These are phyloP conservation scores for Hymenochirus boettgeri DNA, from an alignment of 2,113 vertebrate genomes.

Conservation along the genomic window DNA sequence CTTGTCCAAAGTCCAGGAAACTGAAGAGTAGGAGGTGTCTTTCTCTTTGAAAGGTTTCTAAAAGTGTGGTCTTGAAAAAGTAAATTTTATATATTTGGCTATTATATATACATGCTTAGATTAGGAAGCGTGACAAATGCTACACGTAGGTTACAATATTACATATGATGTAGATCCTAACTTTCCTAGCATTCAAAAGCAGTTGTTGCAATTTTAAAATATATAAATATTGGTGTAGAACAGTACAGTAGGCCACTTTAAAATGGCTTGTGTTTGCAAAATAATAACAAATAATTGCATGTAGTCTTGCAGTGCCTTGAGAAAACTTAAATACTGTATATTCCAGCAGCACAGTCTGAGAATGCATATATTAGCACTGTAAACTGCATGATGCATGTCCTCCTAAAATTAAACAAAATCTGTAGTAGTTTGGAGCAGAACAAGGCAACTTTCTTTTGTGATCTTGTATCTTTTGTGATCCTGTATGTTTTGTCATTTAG, in stretches of 20 bases:
- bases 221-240: not conserved
- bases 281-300: slow-evolving; percentile 10
- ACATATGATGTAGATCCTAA: no score
- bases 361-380: slow-evolving; percentile 8
- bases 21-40: no score
- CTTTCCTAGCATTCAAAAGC: no score
- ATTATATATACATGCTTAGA: no score
- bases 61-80: no score
- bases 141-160: no score
- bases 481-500: slow-evolving; percentile 58
- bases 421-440: not conserved
- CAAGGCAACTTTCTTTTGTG: no score
- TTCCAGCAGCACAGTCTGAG: not conserved
- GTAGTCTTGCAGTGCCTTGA: not conserved
- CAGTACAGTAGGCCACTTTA: not conserved
- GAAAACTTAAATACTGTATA: not conserved
- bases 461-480: not conserved
- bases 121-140: no score
- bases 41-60: no score
- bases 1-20: no score
- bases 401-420: slow-evolving; percentile 38
- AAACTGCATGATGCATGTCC: slow-evolving; percentile 60
- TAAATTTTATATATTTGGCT: no score
- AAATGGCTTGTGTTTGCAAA: not conserved
- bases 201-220: no score